Evolutionary conservation across 1,140 invertebrate genomes (phyloP).

Genomic region (Drosophila yakuba): DNA sequence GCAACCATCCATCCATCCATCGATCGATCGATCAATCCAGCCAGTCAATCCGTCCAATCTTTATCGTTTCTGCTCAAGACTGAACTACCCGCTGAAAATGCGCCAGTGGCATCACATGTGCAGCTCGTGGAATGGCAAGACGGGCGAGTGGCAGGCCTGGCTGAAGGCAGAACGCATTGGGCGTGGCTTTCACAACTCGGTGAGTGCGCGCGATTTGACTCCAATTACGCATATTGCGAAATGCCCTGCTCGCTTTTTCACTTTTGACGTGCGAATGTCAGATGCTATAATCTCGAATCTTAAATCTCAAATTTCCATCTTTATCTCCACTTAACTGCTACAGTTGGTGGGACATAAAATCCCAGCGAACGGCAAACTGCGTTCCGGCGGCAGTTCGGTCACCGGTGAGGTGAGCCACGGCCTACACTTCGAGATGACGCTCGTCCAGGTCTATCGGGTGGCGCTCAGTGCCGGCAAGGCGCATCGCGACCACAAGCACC

Average conservation of each 20-base stretch:
- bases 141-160: constrained; percentile 95
- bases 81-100: constrained; percentile 92
- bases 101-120: constrained; percentile 94
- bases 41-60: constrained; percentile 1
- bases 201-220: constrained; percentile 85
- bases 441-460: constrained; percentile 91
- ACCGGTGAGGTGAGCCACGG: constrained; percentile 88
- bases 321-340: constrained; percentile 28
- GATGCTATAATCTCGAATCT: not conserved
- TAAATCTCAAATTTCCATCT: too few species aligned
- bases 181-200: constrained; percentile 92
- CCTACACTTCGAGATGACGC: constrained; percentile 90
- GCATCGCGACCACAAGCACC: constrained; percentile 93
- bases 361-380: constrained; percentile 90
- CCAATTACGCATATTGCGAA: constrained; percentile 45
- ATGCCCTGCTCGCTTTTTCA: not conserved
- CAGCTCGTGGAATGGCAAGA: constrained; percentile 93
- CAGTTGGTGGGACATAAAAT: constrained; percentile 92
- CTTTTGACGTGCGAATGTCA: not conserved
- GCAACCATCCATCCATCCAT: constrained; percentile 16
- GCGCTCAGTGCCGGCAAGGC: constrained; percentile 92
- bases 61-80: constrained; percentile 81
- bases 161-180: constrained; percentile 92
- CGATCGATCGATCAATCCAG: not conserved
- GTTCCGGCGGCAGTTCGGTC: constrained; percentile 89